Evolutionary conservation across 2,797 vertebrate species (phyloP).

Genomic region (Acestrorhynchus altus): DNA sequence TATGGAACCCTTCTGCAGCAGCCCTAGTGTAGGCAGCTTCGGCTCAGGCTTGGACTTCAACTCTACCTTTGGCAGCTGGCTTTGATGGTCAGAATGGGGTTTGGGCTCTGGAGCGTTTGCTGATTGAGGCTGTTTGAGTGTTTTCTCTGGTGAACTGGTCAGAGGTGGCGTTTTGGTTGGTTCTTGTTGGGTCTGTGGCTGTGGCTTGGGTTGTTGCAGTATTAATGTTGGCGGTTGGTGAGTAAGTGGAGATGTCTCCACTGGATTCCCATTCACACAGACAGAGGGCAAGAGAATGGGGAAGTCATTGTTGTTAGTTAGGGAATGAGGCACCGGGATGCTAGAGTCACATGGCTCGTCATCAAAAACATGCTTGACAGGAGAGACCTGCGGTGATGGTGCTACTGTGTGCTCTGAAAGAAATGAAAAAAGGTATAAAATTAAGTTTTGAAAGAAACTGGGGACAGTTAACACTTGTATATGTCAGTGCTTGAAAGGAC

Average conservation of each 20-base stretch:
- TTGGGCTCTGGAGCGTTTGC: conserved; percentile 8
- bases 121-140: conserved; percentile 36
- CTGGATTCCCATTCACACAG: conserved; percentile 89
- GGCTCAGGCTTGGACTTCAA: conserved; percentile 45
- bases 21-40: conserved; percentile 73
- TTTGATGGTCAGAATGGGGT: conserved; percentile 17
- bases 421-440: conserved; percentile 1
- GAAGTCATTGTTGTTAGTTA: conserved; percentile 65
- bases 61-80: conserved; percentile 9
- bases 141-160: conserved; percentile 32
- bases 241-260: conserved; percentile 70
- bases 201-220: conserved; percentile 48
- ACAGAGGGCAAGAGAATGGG: conserved; percentile 75
- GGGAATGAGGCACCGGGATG: conserved; percentile 70
- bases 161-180: conserved; percentile 31
- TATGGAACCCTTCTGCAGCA: conserved; percentile 75
- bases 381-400: conserved; percentile 82
- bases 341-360: conserved; percentile 84
- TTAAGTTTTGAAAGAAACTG: background rate
- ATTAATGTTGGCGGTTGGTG: conserved; percentile 56
- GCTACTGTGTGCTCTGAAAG: conserved; percentile 79
- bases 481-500: too few species aligned
- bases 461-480: too few species aligned
- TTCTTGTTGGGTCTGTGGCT: conserved; percentile 38
- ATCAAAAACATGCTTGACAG: conserved; percentile 85